phyloP scores from a whole-genome alignment of 2,888 invertebrate genomes.

The Eulithis testata region DNA sequence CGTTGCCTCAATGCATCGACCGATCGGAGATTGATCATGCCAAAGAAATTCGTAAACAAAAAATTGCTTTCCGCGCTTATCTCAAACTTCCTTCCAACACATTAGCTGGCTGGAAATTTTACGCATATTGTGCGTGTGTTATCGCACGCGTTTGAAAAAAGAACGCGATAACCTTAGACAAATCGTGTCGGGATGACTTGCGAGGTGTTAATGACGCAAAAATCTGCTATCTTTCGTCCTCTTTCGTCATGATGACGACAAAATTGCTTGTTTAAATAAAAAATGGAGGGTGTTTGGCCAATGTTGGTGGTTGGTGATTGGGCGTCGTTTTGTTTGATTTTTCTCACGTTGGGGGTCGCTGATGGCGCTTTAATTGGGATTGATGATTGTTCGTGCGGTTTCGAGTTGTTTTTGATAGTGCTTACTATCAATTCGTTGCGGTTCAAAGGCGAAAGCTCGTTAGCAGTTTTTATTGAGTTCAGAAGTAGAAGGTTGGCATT shows the following conservation, averaged over 20 bases:
- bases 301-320: conserved; percentile 64
- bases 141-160: conserved; percentile 72
- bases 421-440: conserved; percentile 49
- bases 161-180: conserved; percentile 80
- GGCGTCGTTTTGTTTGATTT: conserved; percentile 73
- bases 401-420: conserved; percentile 53
- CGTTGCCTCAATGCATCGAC: conserved; percentile 8
- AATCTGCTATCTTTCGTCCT: conserved; percentile 71
- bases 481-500: conserved; percentile 5
- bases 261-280: conserved; percentile 62
- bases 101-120: conserved; percentile 73
- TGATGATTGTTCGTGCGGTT: conserved; percentile 66
- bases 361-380: conserved; percentile 78
- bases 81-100: conserved; percentile 77
- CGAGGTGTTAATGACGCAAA: conserved; percentile 79
- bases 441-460: conserved; percentile 42
- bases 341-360: conserved; percentile 71
- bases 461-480: conserved; percentile 32
- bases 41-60: conserved; percentile 48
- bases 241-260: conserved; percentile 68
- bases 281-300: conserved; percentile 60
- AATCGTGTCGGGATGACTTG: conserved; percentile 78
- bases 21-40: conserved; percentile 20
- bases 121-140: conserved; percentile 79
- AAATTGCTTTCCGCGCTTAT: conserved; percentile 75